These are phyloP conservation scores for Ochropacha duplaris DNA, from an alignment of 2,888 invertebrate species.

Conservation along the genomic window DNA sequence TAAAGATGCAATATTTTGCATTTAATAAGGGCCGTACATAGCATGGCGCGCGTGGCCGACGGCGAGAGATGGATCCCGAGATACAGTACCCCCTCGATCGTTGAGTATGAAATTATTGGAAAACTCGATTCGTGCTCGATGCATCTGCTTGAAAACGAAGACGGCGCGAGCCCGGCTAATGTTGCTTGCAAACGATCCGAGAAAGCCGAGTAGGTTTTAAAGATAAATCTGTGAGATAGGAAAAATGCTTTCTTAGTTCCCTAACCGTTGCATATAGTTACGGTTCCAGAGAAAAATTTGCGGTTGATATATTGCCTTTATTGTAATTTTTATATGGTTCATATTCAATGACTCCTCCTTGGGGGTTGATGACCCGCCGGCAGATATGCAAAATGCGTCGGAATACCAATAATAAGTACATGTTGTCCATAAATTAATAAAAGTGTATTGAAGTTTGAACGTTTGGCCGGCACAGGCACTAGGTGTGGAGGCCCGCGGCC, in stretches of 20 bases:
- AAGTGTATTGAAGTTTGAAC: conserved; percentile 47
- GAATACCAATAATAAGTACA: conserved; percentile 20
- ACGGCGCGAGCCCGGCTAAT: conserved; percentile 55
- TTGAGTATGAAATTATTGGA: conserved; percentile 79
- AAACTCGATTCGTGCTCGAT: conserved; percentile 77
- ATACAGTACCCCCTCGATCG: conserved; percentile 66
- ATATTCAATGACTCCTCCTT: neutral
- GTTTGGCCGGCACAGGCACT: conserved; percentile 29
- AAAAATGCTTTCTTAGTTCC: conserved; percentile 30
- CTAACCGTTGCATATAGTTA: conserved; percentile 51
- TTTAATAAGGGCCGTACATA: conserved; percentile 73
- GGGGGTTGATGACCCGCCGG: conserved; percentile 21
- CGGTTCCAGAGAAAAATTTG: conserved; percentile 15
- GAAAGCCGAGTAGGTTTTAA: conserved; percentile 64
- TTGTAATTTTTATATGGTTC: conserved; percentile 14
- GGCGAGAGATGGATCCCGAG: conserved; percentile 68
- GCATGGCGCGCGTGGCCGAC: conserved; percentile 62
- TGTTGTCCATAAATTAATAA: conserved; percentile 48
- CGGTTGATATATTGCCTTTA: conserved; percentile 24
- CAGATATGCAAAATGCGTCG: neutral
- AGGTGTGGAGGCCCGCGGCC: conserved; percentile 65
- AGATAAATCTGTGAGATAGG: conserved; percentile 73
- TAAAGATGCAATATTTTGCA: conserved; percentile 77
- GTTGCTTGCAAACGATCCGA: conserved; percentile 66
- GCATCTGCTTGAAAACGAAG: conserved; percentile 58